Evolutionary conservation across 2,113 vertebrate species (phyloP), one percentile per base, ranked within the genome.

Genomic region (Desmodus rotundus): DNA sequence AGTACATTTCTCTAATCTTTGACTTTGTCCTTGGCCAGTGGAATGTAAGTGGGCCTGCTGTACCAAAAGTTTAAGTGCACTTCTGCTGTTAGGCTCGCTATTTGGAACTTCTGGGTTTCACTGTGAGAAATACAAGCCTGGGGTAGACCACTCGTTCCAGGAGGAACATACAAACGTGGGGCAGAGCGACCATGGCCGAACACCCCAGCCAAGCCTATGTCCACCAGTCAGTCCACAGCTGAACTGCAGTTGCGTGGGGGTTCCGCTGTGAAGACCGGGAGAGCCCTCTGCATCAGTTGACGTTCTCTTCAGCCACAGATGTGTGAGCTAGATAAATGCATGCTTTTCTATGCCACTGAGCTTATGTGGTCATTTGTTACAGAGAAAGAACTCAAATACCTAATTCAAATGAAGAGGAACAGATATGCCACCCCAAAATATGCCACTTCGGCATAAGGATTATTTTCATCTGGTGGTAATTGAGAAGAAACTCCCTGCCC

Each of bases 181-280:
- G 6, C 8, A 63, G 50, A 24, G 7, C 1, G 1, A 5, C 24
- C 41, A 7, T 72, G 31, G 33, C 47, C 36, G 10, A 7, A 47
- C 16, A 28, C 0, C 45, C 36, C 50, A 52, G 89, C 16, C 26
- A 24, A 7, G 28, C 5, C 50, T 2, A 1, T 6, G 1, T 5
- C 28, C 4, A 1, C 4, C n/a, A 5, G 5, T 58, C 31, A 9
- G 33, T 36, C 54, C 7, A 11, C 45, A 56, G 45, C 8, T 17
- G 36, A n/a, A 14, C 24, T 0, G 3, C 12, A 31, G n/a, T 7
- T 11, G 13, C 14, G 0, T 0, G 67, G 84, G 22, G 31, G 13
- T n/a, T 58, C 4, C 5, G 33, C 41, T 13, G 50, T 16, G 12
- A 50, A 78, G n/a, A 13, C 50, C 3, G 26, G 20, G 61, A 50